Evolutionary conservation across 2,113 vertebrate genomes (phyloP).

Genomic region (Pycnonotus jocosus): DNA sequence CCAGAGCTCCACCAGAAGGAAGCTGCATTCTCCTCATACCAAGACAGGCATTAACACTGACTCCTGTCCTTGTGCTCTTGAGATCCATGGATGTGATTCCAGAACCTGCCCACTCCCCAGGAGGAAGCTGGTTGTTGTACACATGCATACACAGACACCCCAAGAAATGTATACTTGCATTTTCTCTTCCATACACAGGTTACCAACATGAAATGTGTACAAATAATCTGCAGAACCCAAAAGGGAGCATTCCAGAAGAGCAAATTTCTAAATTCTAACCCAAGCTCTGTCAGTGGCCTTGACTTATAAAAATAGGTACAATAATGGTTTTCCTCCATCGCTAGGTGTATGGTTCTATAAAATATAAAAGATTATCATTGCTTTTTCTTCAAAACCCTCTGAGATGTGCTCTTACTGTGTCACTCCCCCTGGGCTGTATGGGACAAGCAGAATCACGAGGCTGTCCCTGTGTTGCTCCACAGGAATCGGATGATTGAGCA

Average conservation of each 20-base stretch:
- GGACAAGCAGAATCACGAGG: not conserved
- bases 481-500: conserved; percentile 88
- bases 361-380: not conserved
- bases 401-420: not conserved
- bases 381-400: not conserved
- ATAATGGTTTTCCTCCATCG: not conserved
- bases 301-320: conserved; percentile 11
- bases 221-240: conserved; percentile 22
- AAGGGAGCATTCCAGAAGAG: conserved; percentile 27
- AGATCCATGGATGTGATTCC: not conserved
- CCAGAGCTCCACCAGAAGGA: not conserved
- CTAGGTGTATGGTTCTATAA: not conserved
- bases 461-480: not conserved
- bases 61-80: not conserved
- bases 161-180: not conserved
- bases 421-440: not conserved
- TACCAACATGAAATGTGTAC: not conserved
- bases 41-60: not conserved
- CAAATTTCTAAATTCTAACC: conserved; percentile 41
- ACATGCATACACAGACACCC: not conserved
- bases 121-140: not conserved
- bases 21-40: not conserved
- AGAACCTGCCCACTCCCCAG: not conserved
- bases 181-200: conserved; percentile 35
- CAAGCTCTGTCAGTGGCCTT: conserved; percentile 36